These are phyloP conservation scores for Ennomos fuscantarius DNA, from an alignment of 2,888 invertebrate genomes.

Conservation along the genomic window DNA sequence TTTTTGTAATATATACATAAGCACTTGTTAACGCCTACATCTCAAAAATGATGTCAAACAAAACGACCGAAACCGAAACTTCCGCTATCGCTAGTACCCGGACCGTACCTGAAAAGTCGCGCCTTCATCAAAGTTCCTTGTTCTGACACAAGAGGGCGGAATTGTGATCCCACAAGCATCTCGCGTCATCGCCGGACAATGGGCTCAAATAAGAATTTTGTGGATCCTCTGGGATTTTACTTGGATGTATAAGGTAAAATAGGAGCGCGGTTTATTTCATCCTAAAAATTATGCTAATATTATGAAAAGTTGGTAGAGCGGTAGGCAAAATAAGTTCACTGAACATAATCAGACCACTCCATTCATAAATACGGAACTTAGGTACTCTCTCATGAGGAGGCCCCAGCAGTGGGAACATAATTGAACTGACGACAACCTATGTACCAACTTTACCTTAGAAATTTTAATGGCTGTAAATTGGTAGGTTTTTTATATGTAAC, in stretches of 20 bases:
- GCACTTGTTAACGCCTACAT: too few relatives aligned
- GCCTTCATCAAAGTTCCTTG: slow-evolving; percentile 41
- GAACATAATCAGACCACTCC: too few relatives aligned
- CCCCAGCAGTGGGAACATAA: too few relatives aligned
- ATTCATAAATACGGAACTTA: too few relatives aligned
- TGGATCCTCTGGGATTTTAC: neutral
- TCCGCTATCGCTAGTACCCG: slow-evolving; percentile 8
- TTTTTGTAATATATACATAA: too few relatives aligned
- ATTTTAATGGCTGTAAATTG: too few relatives aligned
- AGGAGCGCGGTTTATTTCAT: neutral
- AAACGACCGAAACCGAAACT: too few relatives aligned
- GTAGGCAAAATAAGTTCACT: neutral
- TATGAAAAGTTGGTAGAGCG: neutral
- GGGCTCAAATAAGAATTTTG: slow-evolving; percentile 28
- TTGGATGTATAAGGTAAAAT: neutral
- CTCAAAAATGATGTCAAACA: too few relatives aligned
- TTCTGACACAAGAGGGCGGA: slow-evolving; percentile 39
- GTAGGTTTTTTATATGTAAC: too few relatives aligned
- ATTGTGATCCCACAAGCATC: slow-evolving; percentile 24
- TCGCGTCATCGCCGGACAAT: slow-evolving; percentile 32
- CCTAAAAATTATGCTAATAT: neutral
- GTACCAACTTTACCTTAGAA: too few relatives aligned
- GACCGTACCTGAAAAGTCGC: slow-evolving; percentile 14
- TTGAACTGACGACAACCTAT: too few relatives aligned
- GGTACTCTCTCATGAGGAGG: too few relatives aligned